A percentile compares a stretch with the other conserved stretches of the same genome.
Conservation (phyloP, 2,888 invertebrate species). For the Microctonus aethiopoides region DNA sequence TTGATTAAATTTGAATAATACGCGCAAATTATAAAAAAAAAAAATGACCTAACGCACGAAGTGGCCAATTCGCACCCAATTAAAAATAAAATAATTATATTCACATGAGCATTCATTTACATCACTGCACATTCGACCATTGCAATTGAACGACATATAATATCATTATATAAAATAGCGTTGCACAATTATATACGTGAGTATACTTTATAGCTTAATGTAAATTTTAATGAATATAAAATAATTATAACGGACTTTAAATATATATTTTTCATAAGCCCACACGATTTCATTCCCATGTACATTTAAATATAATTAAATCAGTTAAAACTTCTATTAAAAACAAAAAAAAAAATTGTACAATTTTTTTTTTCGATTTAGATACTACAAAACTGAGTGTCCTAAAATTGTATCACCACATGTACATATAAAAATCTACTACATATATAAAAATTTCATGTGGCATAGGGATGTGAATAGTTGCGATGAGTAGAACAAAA, state of each 20-base stretch:
- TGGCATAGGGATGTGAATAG: not conserved
- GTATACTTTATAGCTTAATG: not conserved
- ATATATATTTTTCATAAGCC: too few species aligned
- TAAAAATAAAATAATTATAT: constrained; percentile 26
- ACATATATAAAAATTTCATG: not conserved
- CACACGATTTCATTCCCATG: too few species aligned
- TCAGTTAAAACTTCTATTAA: too few species aligned
- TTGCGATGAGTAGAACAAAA: not conserved
- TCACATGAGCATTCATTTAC: not conserved
- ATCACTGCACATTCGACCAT: not conserved
- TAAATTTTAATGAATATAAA: not conserved
- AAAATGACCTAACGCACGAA: not conserved
- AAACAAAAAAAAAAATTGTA: too few species aligned
- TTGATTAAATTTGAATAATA: constrained; percentile 40
- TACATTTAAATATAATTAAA: too few species aligned
- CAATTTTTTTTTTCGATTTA: too few species aligned
- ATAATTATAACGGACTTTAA: too few species aligned
- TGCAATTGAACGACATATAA: not conserved
- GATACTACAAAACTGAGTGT: too few species aligned
- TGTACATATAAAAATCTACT: too few species aligned
- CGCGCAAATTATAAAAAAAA: not conserved
- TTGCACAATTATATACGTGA: not conserved
- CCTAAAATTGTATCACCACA: too few species aligned
- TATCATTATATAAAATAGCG: not conserved
- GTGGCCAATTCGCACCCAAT: constrained; percentile 19